Evolutionary conservation across 2,797 vertebrate species (phyloP).

Genomic region (Alauda arvensis): DNA sequence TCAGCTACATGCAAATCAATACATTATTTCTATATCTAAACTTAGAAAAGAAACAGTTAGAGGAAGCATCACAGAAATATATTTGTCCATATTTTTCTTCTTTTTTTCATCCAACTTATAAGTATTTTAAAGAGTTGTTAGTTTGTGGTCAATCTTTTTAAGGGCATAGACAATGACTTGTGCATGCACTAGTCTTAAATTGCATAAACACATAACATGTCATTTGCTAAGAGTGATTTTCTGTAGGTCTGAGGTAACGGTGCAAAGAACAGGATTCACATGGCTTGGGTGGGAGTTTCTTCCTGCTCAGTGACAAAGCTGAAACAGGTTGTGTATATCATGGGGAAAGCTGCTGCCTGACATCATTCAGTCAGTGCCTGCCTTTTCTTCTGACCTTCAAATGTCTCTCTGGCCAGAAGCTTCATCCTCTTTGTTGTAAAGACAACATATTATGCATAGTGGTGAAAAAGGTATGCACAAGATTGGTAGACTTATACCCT

Average conservation of each 20-base stretch:
- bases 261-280: not conserved
- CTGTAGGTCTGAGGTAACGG: not conserved
- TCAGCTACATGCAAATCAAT: not conserved
- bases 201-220: accelerated
- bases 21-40: slow-evolving; percentile 6
- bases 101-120: not conserved
- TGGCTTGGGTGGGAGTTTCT: not conserved
- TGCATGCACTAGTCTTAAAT: not conserved
- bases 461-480: accelerated
- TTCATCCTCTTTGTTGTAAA: not conserved
- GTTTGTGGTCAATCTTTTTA: not conserved
- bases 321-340: not conserved
- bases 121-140: not conserved
- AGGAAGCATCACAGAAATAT: not conserved
- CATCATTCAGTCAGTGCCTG: not conserved
- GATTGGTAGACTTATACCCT: not conserved
- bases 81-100: not conserved
- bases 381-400: not conserved
- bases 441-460: accelerated
- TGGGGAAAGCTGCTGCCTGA: not conserved
- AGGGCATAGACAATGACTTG: not conserved
- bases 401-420: not conserved
- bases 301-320: not conserved
- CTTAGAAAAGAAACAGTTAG: not conserved
- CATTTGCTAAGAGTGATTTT: not conserved